Evolutionary conservation across 2,888 invertebrate species (phyloP).

Genomic region (Eremobia ochroleuca): DNA sequence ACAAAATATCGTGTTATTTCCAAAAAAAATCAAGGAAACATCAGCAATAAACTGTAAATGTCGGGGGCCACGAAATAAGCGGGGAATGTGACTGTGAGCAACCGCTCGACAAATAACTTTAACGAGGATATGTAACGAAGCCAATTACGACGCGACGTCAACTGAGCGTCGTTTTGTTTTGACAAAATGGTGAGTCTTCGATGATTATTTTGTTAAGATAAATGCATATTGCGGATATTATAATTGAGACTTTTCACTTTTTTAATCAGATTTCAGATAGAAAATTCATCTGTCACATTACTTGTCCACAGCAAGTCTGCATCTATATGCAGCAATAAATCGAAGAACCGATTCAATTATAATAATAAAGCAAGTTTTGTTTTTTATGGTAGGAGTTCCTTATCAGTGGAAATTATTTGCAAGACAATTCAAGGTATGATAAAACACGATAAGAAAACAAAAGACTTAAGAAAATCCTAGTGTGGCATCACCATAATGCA

Average conservation of each 20-base stretch:
- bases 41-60: slow-evolving; percentile 62
- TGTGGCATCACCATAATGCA: not conserved
- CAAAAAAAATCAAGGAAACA: slow-evolving; percentile 28
- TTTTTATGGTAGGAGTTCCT: not conserved
- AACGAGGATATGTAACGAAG: slow-evolving; percentile 62
- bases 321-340: not conserved
- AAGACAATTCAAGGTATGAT: not conserved
- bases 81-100: slow-evolving; percentile 18
- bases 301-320: no score
- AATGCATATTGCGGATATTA: slow-evolving; percentile 22
- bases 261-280: not conserved
- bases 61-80: slow-evolving; percentile 59
- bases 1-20: slow-evolving; percentile 9
- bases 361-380: not conserved
- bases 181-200: slow-evolving; percentile 58
- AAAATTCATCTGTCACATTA: not conserved
- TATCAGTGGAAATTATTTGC: not conserved
- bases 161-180: slow-evolving; percentile 62
- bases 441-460: not conserved
- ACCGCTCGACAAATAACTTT: slow-evolving; percentile 58
- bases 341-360: not conserved
- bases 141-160: slow-evolving; percentile 67
- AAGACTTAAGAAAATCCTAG: not conserved
- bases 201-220: slow-evolving; percentile 48
- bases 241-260: not conserved